Conservation (phyloP, 2,888 invertebrate species). For the Idaea biselata region DNA sequence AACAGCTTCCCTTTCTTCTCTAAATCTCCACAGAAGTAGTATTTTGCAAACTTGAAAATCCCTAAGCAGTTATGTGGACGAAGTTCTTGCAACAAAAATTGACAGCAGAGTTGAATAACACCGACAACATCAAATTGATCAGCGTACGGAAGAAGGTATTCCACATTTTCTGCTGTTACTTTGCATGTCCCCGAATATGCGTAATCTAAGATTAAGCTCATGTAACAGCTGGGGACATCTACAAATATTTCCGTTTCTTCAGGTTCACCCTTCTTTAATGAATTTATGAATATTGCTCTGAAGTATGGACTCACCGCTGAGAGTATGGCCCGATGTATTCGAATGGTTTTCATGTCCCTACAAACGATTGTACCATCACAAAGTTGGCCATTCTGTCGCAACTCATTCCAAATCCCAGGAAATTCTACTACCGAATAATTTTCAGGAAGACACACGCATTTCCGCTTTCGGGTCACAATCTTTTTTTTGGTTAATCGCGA, state of each 20-base stretch:
- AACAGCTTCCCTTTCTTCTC: constrained; percentile 82
- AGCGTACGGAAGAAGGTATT: constrained; percentile 84
- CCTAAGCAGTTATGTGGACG: constrained; percentile 86
- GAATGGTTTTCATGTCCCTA: constrained; percentile 81
- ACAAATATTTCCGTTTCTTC: constrained; percentile 83
- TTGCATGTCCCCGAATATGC: constrained; percentile 86
- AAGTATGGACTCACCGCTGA: constrained; percentile 88
- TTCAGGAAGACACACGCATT: constrained; percentile 82
- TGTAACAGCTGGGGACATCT: constrained; percentile 80
- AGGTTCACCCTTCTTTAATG: constrained; percentile 80
- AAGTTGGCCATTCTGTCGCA: constrained; percentile 82
- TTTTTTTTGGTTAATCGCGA: constrained; percentile 70
- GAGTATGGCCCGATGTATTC: constrained; percentile 85
- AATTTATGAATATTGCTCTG: constrained; percentile 86
- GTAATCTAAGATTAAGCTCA: constrained; percentile 86
- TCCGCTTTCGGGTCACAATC: constrained; percentile 70
- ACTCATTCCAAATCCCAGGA: constrained; percentile 85
- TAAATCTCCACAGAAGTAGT: constrained; percentile 85
- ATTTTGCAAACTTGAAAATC: constrained; percentile 84
- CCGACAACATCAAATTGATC: constrained; percentile 87
- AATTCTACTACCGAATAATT: constrained; percentile 82
- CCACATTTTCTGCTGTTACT: constrained; percentile 84
- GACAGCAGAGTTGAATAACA: constrained; percentile 85
- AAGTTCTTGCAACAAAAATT: constrained; percentile 83
- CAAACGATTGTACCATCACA: constrained; percentile 87